Percentiles rank a stretch among this genome's conserved stretches.
Conservation (phyloP, 2,888 invertebrate genomes). For the Drosophila subquinaria region DNA sequence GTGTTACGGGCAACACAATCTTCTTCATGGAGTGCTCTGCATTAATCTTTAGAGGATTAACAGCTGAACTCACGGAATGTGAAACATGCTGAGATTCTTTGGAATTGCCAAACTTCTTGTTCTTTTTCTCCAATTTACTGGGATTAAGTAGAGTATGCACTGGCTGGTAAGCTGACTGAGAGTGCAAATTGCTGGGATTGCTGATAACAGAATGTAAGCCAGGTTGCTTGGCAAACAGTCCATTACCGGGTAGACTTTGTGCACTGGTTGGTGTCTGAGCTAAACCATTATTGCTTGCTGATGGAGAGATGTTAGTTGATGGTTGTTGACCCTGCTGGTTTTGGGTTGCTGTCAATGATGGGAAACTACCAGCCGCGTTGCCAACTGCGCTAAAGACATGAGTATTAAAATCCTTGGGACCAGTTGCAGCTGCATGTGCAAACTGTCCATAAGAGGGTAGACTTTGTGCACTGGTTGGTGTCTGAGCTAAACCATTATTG, state of each 20-base stretch:
- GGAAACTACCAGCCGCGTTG: slow-evolving; percentile 11
- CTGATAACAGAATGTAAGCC: background rate
- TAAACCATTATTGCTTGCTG: slow-evolving; percentile 1
- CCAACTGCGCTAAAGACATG: slow-evolving; percentile 21
- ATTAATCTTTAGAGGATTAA: background rate
- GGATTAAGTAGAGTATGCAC: no score
- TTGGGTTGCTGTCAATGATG: slow-evolving; percentile 19
- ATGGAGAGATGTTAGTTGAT: background rate
- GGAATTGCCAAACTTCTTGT: background rate
- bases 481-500: slow-evolving; percentile 11
- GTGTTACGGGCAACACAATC: slow-evolving; percentile 9
- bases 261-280: slow-evolving; percentile 9
- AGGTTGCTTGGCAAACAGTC: background rate
- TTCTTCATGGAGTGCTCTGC: slow-evolving; percentile 11
- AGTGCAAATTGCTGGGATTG: background rate
- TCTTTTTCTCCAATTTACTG: background rate
- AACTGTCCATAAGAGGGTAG: background rate
- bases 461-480: slow-evolving; percentile 1
- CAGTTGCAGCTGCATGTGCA: background rate
- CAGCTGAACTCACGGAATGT: background rate
- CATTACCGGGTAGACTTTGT: background rate
- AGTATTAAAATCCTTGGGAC: slow-evolving; percentile 16
- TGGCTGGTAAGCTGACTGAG: no score
- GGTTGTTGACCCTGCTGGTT: background rate
- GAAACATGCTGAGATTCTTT: background rate